phyloP scores from a whole-genome alignment of 2,888 invertebrate genomes.

The Sphaerophoria rueppellii region DNA sequence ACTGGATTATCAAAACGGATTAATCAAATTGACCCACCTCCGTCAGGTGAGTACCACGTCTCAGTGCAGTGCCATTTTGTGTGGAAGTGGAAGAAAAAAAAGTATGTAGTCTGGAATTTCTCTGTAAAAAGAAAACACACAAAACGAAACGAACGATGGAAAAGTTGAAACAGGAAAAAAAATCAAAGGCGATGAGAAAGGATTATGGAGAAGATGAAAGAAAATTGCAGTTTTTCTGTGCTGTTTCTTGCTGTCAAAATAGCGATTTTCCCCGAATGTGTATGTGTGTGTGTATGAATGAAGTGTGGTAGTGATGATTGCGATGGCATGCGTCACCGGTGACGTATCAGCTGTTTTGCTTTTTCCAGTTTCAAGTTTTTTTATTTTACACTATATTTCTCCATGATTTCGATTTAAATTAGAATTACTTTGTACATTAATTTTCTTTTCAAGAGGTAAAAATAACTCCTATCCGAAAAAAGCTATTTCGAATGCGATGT shows the following conservation, averaged over 20 bases:
- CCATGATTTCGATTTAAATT: slow-evolving; percentile 8
- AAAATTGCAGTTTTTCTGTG: slow-evolving; percentile 64
- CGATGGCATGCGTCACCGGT: slow-evolving; percentile 76
- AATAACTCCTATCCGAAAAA: background rate
- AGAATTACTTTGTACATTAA: slow-evolving; percentile 2
- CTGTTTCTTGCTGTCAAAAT: slow-evolving; percentile 66
- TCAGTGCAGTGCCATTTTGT: slow-evolving; percentile 56
- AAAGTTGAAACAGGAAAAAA: slow-evolving; percentile 5
- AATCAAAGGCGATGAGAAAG: slow-evolving; percentile 52
- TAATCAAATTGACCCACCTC: slow-evolving; percentile 44
- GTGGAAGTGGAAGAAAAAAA: slow-evolving; percentile 17
- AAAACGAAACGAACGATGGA: background rate
- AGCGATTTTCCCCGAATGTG: slow-evolving; percentile 43
- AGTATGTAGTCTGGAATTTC: slow-evolving; percentile 53
- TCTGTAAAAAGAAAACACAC: slow-evolving; percentile 61
- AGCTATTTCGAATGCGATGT: background rate
- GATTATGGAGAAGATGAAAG: slow-evolving; percentile 53
- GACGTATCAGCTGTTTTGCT: slow-evolving; percentile 75
- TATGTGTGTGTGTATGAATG: slow-evolving; percentile 37
- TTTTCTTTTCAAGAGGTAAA: slow-evolving; percentile 5
- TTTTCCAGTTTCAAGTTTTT: slow-evolving; percentile 40
- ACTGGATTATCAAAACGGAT: slow-evolving; percentile 53
- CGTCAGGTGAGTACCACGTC: slow-evolving; percentile 56
- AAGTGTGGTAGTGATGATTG: slow-evolving; percentile 63
- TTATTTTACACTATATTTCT: slow-evolving; percentile 29